These are phyloP conservation scores for Proales similis DNA, from an alignment of 1,140 invertebrate species.

Conservation along the genomic window DNA sequence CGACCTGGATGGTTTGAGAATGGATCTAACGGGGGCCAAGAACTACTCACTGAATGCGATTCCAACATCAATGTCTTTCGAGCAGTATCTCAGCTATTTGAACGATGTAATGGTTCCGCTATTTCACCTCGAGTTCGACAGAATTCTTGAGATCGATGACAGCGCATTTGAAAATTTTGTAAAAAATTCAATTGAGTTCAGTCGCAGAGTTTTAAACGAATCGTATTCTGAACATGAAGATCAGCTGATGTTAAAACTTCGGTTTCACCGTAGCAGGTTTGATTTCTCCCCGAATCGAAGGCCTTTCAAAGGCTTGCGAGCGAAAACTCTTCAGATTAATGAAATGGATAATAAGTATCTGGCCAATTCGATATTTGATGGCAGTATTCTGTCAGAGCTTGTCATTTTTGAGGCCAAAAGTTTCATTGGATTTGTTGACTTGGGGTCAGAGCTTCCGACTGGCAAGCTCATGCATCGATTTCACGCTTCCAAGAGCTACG, in stretches of 20 bases:
- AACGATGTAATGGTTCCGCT: constrained; percentile 26
- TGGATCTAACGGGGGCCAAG: constrained; percentile 15
- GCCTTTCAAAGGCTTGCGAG: constrained; percentile 4
- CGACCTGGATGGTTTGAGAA: background rate
- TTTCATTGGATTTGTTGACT: constrained; percentile 34
- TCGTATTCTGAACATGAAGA: background rate
- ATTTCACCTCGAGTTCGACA: constrained; percentile 34
- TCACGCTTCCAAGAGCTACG: background rate
- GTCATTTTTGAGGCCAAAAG: constrained; percentile 6
- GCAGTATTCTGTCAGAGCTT: background rate
- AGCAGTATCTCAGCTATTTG: background rate
- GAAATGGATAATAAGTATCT: constrained; percentile 8
- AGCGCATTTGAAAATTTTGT: constrained; percentile 25
- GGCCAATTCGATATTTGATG: constrained; percentile 24
- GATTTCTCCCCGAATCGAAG: constrained; percentile 8
- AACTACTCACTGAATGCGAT: background rate
- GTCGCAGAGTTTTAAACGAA: background rate
- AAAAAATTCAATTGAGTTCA: background rate
- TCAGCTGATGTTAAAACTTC: constrained; percentile 25
- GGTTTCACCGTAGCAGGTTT: constrained; percentile 16
- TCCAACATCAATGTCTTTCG: constrained; percentile 5
- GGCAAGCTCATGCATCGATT: constrained; percentile 24
- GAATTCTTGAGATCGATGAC: constrained; percentile 14
- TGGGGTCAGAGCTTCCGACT: constrained; percentile 5
- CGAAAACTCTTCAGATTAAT: background rate